Base-by-base conservation (phyloP, 2,113 vertebrate species). In the Cyanoderma ruficeps region DNA sequence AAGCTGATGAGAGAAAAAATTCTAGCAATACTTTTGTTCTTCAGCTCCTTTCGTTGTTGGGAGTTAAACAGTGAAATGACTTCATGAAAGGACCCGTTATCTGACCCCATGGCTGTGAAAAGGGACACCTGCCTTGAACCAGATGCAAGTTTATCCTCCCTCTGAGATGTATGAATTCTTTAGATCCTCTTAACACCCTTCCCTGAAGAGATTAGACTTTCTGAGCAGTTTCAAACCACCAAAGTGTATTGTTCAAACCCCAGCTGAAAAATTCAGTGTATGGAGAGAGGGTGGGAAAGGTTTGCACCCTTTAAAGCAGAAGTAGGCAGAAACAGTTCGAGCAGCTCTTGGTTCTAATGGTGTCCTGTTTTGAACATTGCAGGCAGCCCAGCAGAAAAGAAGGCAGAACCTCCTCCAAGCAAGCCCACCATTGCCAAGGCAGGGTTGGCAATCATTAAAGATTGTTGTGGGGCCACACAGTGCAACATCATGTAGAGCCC, bases 381-480 rank as follows among this genome's bases (percentile, higher is more conserved):
- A 99, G 99, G 98, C 97, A 97, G 98, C 75, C 97, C 98, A 57
- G 98, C 98, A 96, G 98, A 98, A 93, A 99, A 98, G 98, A 98
- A 98, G 97, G 98, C 98, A 17, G 99, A 99, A 83, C 98, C 98
- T 33, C 99, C 99, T 37, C 98, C 98, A 65, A 99, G 98, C 98
- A 99, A 99, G 97, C 99, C 99, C 47, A 98, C 98, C 27, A 98
- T 99, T 85, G 98, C 98, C 96, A 99, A 99, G 96, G 98, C 98
- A n/a, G 99, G 99, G 83, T 96, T 98, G 71, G 98, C 99, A 47
- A 98, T 99, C 82, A 99, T 99, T 83, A 99, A 99, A 96, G 99
- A 99, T 98, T 99, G 99, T 98, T 99, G 99, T 16, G 99, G 99
- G 75, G 98, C 98, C 96, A 98, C 98, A 44, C 99, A 99, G 93